Evolutionary conservation across 2,797 vertebrate species (phyloP), one percentile per base, ranked within the genome.

Genomic region (Borostomias antarcticus): DNA sequence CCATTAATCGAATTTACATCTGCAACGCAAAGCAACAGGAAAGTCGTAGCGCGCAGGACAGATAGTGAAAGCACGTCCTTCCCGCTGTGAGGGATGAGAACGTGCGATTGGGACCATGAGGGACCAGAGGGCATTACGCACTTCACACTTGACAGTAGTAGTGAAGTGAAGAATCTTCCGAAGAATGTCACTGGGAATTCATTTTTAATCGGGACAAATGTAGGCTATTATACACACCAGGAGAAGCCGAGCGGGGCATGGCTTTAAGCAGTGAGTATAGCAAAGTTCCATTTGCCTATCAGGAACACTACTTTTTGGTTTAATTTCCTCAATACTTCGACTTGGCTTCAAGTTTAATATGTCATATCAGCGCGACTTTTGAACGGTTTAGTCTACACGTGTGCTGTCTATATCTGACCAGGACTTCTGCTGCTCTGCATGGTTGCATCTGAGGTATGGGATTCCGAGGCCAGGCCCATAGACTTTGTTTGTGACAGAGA

Each of bases 221-320:
- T 64, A 68, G 68, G 76, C 62, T 10, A 40, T 72, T 8, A 65
- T 47, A 47, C 51, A 69, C 67, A 74, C 65, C 48, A 25, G 64
- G 70, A 74, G 73, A 54, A 25, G 80, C 78, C 73, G 17, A 78
- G 72, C 75, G 56, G 84, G 85, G 82, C 82, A 89, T 86, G 88
- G 88, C 86, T 83, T 85, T 89, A 80, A 88, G 79, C 77, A 86
- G 89, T 88, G 79, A 89, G 86, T 88, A 86, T 35, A 50, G 0
- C 54, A 69, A 23, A 52, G 1, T 32, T 13, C 10, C 26, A 54
- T 57, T 57, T n/a, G n/a, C n/a, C n/a, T n/a, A n/a, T n/a, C n/a
- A n/a, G n/a, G n/a, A n/a, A n/a, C n/a, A n/a, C n/a, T n/a, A n/a
- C n/a, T 40, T 40, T 10, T 40, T 40, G 15, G 37, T 40, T 40